These are phyloP conservation scores for Orthonyx spaldingii DNA, from an alignment of 2,113 vertebrate genomes.

Conservation along the genomic window DNA sequence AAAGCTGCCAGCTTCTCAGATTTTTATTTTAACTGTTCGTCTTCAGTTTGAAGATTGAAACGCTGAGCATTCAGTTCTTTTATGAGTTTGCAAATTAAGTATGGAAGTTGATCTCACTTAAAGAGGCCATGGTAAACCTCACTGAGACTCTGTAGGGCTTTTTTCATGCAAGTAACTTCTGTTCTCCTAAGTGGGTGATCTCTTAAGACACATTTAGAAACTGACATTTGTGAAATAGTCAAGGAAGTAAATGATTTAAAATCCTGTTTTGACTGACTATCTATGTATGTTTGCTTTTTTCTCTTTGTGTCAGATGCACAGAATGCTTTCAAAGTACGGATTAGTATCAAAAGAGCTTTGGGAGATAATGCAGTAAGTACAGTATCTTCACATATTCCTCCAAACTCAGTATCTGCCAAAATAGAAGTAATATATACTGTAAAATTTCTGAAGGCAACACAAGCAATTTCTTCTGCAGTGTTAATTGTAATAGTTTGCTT, in stretches of 20 bases:
- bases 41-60: not conserved
- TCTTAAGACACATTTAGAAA: not conserved
- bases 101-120: not conserved
- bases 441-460: not conserved
- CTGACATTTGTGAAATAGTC: not conserved
- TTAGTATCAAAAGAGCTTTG: slow-evolving; percentile 88
- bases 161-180: not conserved
- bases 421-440: not conserved
- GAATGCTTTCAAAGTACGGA: slow-evolving; percentile 85
- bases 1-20: not conserved
- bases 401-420: not conserved
- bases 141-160: not conserved
- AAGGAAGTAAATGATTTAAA: not conserved
- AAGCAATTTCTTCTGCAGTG: not conserved
- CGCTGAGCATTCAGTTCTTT: not conserved
- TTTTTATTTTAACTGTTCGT: not conserved
- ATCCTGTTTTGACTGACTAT: not conserved
- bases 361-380: slow-evolving; percentile 86
- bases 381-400: not conserved
- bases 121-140: not conserved
- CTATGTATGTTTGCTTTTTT: slow-evolving; percentile 6
- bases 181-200: not conserved
- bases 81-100: not conserved
- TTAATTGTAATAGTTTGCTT: not conserved
- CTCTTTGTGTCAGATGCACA: slow-evolving; percentile 72